Conservation (phyloP, 2,888 invertebrate species). For the Phortica magna region DNA sequence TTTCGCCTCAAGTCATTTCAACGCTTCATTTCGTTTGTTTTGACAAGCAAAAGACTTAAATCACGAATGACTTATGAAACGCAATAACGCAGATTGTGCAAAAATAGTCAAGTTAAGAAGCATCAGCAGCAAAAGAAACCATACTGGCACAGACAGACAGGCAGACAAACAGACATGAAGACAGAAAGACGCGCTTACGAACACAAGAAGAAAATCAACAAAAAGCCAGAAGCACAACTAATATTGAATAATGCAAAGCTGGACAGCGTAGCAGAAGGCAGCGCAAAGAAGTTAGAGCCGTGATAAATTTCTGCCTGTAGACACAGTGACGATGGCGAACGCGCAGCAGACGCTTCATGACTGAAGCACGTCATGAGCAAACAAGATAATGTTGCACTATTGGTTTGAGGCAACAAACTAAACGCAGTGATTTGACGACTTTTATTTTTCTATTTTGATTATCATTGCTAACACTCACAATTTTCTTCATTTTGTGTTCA, state of each 20-base stretch:
- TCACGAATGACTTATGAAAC: constrained; percentile 60
- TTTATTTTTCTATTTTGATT: constrained; percentile 4
- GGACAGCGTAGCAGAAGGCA: neutral
- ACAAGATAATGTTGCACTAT: constrained; percentile 69
- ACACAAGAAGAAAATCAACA: neutral
- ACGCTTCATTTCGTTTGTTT: constrained; percentile 69
- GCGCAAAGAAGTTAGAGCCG: neutral
- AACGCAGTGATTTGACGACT: constrained; percentile 9
- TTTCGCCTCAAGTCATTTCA: constrained; percentile 60
- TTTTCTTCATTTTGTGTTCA: neutral
- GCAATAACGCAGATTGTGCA: constrained; percentile 30
- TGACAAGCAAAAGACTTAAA: constrained; percentile 67
- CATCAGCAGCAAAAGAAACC: constrained; percentile 16
- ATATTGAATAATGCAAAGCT: constrained; percentile 29
- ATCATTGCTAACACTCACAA: constrained; percentile 16
- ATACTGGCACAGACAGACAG: constrained; percentile 7
- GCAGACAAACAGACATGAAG: neutral
- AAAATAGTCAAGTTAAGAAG: constrained; percentile 29
- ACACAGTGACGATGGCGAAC: neutral
- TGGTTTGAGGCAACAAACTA: constrained; percentile 8
- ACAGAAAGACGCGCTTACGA: neutral
- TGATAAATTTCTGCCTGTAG: neutral
- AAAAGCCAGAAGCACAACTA: neutral
- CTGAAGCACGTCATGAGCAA: constrained; percentile 68
- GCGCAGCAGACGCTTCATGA: constrained; percentile 14